Conservation (phyloP, 2,797 vertebrate genomes). For the Alca torda region DNA sequence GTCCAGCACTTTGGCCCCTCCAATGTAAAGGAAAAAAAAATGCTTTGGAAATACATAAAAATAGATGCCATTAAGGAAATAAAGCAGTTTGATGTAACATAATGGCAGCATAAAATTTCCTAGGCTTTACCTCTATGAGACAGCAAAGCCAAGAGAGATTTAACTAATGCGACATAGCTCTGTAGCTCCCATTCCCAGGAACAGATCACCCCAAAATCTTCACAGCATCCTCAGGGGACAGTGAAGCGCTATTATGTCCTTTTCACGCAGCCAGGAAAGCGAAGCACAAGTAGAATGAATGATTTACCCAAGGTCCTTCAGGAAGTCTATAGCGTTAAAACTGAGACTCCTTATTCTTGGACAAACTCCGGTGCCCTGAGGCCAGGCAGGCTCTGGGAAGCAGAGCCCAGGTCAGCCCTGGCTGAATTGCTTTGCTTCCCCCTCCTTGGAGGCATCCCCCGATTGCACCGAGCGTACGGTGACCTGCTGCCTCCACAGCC, state of each 20-base stretch:
- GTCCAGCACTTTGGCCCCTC: background rate
- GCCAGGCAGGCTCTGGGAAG: background rate
- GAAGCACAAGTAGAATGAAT: background rate
- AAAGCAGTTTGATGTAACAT: background rate
- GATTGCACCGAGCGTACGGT: rapidly evolving
- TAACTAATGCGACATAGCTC: background rate
- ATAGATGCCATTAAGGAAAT: conserved; percentile 4
- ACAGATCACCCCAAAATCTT: background rate
- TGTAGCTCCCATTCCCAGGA: background rate
- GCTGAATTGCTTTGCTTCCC: background rate
- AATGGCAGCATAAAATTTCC: background rate
- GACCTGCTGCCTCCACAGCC: background rate
- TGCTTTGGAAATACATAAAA: background rate
- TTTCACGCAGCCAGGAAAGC: background rate
- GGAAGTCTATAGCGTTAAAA: background rate
- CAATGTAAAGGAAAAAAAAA: background rate
- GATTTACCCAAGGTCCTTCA: background rate
- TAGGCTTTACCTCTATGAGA: background rate
- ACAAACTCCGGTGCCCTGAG: background rate
- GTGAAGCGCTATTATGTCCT: rapidly evolving
- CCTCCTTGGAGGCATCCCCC: background rate
- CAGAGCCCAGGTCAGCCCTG: background rate
- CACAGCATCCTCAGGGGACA: background rate
- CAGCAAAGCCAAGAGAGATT: background rate
- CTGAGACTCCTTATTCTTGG: background rate